Conservation (phyloP, 2,113 vertebrate species). For the Pseudorhombus dupliciocellatus region DNA sequence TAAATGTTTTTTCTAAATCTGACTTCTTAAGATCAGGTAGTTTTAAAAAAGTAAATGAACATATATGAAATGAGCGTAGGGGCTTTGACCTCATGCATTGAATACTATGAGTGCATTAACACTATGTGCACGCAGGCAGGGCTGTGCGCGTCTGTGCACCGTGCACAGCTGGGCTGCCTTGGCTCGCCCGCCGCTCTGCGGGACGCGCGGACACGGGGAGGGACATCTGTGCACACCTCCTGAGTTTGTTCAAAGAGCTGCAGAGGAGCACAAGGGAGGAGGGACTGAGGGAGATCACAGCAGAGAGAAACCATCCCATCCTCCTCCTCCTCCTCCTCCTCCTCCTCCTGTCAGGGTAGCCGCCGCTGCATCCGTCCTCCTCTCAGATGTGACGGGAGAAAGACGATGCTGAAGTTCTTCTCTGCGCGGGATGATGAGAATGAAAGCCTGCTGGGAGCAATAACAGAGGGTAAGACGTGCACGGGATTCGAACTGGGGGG, state of each 20-base stretch:
- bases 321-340: slow-evolving; percentile 34
- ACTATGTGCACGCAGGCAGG: slow-evolving; percentile 1
- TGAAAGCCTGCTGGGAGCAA: slow-evolving; percentile 74
- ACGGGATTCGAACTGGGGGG: neutral
- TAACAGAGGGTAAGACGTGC: slow-evolving; percentile 70
- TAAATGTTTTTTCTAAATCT: no score
- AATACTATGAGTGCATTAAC: no score
- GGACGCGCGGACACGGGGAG: slow-evolving; percentile 52
- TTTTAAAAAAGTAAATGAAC: no score
- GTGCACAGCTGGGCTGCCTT: slow-evolving; percentile 9
- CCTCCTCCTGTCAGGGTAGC: slow-evolving; percentile 44
- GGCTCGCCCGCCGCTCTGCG: slow-evolving; percentile 45
- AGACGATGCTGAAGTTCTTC: slow-evolving; percentile 80
- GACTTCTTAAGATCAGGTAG: no score
- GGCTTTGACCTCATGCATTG: no score
- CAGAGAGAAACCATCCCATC: slow-evolving; percentile 53
- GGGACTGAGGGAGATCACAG: slow-evolving; percentile 43
- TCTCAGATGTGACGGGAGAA: slow-evolving; percentile 53
- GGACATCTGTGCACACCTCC: slow-evolving; percentile 71
- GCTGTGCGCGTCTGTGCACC: slow-evolving; percentile 27
- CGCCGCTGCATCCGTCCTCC: slow-evolving; percentile 4
- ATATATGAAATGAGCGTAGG: no score
- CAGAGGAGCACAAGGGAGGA: slow-evolving; percentile 66
- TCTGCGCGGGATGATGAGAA: slow-evolving; percentile 77
- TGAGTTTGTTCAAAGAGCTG: slow-evolving; percentile 76